Percentiles rank a stretch among this genome's conserved stretches.
phyloP scores from a whole-genome alignment of 1,140 invertebrate species.

The Drosophila watanabei region DNA sequence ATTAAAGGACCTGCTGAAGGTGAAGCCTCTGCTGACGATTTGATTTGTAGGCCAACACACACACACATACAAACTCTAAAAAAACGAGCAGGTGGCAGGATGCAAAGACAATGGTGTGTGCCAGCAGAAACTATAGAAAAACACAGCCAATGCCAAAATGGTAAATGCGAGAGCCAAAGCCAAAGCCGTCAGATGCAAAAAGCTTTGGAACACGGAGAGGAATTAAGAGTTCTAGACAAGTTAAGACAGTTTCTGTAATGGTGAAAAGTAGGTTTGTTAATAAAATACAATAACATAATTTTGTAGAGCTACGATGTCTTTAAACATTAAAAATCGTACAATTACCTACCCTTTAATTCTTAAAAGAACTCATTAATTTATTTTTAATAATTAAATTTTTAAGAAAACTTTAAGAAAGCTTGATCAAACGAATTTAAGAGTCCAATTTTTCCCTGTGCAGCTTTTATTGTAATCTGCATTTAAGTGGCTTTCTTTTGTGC shows the following conservation, averaged over 20 bases:
- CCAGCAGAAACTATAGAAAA: slow-evolving; percentile 22
- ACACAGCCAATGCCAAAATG: slow-evolving; percentile 44
- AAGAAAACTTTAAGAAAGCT: too few relatives aligned
- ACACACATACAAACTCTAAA: background rate
- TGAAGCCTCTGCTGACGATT: slow-evolving; percentile 53
- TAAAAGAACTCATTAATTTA: background rate
- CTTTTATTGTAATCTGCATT: slow-evolving; percentile 83
- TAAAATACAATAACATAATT: background rate
- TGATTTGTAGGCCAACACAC: slow-evolving; percentile 57
- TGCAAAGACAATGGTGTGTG: slow-evolving; percentile 18
- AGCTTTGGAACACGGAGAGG: background rate
- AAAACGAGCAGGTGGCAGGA: slow-evolving; percentile 14
- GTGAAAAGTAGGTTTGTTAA: background rate
- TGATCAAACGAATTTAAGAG: background rate
- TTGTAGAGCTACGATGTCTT: background rate
- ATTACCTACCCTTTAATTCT: background rate
- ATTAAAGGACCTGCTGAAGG: slow-evolving; percentile 63
- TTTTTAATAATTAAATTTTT: background rate
- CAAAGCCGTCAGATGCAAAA: slow-evolving; percentile 67
- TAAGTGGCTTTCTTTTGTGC: slow-evolving; percentile 82
- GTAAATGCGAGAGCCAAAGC: slow-evolving; percentile 43
- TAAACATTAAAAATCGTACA: background rate
- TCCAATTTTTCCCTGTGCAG: background rate
- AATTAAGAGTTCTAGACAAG: background rate
- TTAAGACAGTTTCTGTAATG: background rate